A percentile compares a stretch with the other conserved stretches of the same genome.
Evolutionary conservation across 2,797 vertebrate species (phyloP).

Genomic region (Gymnothorax reevesii): DNA sequence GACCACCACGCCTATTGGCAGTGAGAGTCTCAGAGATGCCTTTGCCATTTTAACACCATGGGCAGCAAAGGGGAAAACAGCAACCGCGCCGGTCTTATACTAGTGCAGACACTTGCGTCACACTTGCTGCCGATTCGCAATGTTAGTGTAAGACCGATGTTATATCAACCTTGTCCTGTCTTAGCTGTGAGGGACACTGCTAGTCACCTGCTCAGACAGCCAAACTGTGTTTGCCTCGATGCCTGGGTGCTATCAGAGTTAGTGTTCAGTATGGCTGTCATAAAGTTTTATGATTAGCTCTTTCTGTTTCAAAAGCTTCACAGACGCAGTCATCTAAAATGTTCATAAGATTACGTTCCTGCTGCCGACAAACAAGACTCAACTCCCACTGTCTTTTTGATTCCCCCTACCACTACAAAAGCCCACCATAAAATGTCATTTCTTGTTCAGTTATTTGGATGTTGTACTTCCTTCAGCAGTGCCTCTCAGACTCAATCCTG

Average conservation of each 20-base stretch:
- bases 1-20: too few species aligned
- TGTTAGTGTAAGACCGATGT: not conserved
- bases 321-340: not conserved
- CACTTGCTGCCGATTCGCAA: not conserved
- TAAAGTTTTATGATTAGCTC: not conserved
- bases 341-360: not conserved
- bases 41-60: too few species aligned
- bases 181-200: not conserved
- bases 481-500: too few species aligned
- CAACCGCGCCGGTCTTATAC: too few species aligned
- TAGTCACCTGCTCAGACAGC: not conserved
- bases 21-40: too few species aligned
- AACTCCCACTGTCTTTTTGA: not conserved
- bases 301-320: not conserved
- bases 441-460: slow-evolving; percentile 40
- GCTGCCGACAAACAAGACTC: not conserved
- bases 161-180: not conserved
- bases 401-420: not conserved
- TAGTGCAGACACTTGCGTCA: too few species aligned
- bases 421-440: not conserved
- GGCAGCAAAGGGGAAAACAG: too few species aligned
- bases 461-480: slow-evolving; percentile 43
- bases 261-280: not conserved
- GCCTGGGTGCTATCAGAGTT: not conserved
- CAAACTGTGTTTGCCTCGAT: not conserved